A percentile compares a stretch with the other conserved stretches of the same genome.
These are phyloP conservation scores for Apotomis capreana DNA, from an alignment of 2,888 invertebrate species.

Conservation along the genomic window DNA sequence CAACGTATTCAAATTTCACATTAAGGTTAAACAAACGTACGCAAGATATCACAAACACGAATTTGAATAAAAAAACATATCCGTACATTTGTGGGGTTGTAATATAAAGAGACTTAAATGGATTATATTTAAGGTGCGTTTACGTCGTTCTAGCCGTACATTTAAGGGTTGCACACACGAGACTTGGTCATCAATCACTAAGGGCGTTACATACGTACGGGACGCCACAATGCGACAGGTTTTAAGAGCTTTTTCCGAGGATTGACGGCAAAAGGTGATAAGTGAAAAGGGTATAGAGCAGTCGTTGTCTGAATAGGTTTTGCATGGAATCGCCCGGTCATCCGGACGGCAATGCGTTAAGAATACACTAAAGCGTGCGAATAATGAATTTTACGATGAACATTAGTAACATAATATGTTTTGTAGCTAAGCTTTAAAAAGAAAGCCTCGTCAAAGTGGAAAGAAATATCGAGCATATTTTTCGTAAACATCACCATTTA, in stretches of 20 bases:
- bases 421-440: too few relatives aligned
- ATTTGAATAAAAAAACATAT: constrained; percentile 15
- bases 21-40: constrained; percentile 10
- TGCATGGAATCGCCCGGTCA: constrained; percentile 23
- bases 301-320: constrained; percentile 32
- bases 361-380: not conserved
- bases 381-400: not conserved
- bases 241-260: constrained; percentile 54
- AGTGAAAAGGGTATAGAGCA: constrained; percentile 50
- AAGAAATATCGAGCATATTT: too few relatives aligned
- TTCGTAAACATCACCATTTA: too few relatives aligned
- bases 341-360: not conserved
- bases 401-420: too few relatives aligned
- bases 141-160: constrained; percentile 1
- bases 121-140: not conserved
- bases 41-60: constrained; percentile 4
- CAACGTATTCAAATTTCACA: constrained; percentile 11
- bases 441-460: too few relatives aligned
- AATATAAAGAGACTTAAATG: not conserved
- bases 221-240: constrained; percentile 55
- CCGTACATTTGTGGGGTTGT: not conserved
- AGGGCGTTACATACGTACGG: constrained; percentile 61
- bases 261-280: constrained; percentile 50
- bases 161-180: constrained; percentile 55
- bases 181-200: constrained; percentile 68